Evolutionary conservation across 1,140 invertebrate species (phyloP).

Genomic region (Onthophagus taurus): DNA sequence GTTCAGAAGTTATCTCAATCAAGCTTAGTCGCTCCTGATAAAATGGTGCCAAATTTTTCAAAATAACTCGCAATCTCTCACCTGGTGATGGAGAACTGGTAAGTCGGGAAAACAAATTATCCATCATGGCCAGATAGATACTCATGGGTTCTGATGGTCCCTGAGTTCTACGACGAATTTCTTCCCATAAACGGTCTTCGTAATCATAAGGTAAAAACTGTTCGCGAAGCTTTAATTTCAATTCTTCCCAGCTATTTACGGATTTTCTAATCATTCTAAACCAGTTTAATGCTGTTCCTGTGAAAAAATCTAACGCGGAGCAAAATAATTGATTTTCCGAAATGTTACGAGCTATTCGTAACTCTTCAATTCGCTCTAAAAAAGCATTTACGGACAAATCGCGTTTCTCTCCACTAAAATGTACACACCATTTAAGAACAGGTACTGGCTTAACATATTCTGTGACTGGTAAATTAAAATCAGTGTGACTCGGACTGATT

Average conservation of each 20-base stretch:
- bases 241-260: constrained; percentile 19
- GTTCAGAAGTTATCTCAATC: not conserved
- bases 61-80: too few relatives aligned
- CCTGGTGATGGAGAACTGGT: too few relatives aligned
- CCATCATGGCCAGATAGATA: constrained; percentile 26
- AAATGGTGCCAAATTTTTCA: constrained; percentile 25
- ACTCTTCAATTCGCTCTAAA: constrained; percentile 6
- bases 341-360: not conserved
- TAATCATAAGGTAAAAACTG: constrained; percentile 26
- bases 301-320: constrained; percentile 5
- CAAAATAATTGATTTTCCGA: not conserved
- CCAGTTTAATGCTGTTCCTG: constrained; percentile 6
- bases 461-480: too few relatives aligned
- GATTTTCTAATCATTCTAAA: not conserved
- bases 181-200: constrained; percentile 22
- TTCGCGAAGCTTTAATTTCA: constrained; percentile 15
- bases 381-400: constrained; percentile 6
- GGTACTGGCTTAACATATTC: too few relatives aligned
- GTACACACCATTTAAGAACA: constrained; percentile 8
- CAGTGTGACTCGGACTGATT: too few relatives aligned
- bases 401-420: constrained; percentile 7
- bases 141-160: constrained; percentile 25
- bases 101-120: constrained; percentile 23
- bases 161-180: constrained; percentile 26
- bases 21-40: not conserved